Percentiles rank a stretch among this genome's conserved stretches.
phyloP scores from a whole-genome alignment of 2,113 vertebrate species.

The Oxyruncus cristatus region DNA sequence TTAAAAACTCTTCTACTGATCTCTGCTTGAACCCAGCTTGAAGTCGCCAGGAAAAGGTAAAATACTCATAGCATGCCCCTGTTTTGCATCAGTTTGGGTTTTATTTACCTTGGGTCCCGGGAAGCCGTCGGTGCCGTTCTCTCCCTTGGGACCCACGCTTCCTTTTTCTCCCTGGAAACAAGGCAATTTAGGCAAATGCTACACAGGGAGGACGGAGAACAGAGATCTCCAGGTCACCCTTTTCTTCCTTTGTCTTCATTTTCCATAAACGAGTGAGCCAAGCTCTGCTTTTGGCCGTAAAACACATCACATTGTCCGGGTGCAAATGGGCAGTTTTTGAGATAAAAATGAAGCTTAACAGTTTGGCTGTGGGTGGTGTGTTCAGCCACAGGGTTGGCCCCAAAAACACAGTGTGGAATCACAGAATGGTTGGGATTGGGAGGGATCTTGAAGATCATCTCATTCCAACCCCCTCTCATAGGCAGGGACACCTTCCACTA shows the following conservation, averaged over 20 bases:
- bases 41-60: neutral
- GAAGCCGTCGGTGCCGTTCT: slow-evolving; percentile 56
- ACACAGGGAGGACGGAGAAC: neutral
- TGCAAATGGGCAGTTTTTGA: neutral
- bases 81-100: neutral
- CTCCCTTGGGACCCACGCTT: slow-evolving; percentile 33
- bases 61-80: neutral
- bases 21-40: neutral
- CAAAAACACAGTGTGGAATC: neutral
- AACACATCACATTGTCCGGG: neutral
- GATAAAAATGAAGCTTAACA: neutral
- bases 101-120: slow-evolving; percentile 69
- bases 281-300: neutral
- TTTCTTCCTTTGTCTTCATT: neutral
- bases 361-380: rapidly evolving
- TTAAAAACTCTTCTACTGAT: neutral
- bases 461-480: neutral
- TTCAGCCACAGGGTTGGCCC: neutral
- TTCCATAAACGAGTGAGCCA: neutral
- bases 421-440: neutral
- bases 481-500: neutral
- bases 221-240: neutral
- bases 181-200: neutral
- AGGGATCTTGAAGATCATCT: neutral
- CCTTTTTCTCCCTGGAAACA: slow-evolving; percentile 74